Conservation (phyloP, 1,140 invertebrate genomes). For the Drosophila saltans region DNA sequence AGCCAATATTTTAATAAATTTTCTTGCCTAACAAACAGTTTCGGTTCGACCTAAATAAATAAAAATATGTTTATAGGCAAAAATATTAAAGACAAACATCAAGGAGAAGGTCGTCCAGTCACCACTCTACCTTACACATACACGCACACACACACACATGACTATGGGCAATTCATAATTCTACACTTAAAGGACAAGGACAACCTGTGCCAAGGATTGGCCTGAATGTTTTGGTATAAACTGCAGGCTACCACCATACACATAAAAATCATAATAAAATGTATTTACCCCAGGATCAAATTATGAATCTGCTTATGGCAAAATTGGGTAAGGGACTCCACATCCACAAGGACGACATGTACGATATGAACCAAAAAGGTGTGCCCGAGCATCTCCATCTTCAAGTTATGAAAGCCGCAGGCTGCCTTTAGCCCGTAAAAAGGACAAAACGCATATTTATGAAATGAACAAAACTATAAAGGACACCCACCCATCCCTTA, state of each 20-base stretch:
- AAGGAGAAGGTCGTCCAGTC: slow-evolving; percentile 10
- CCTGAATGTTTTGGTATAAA: slow-evolving; percentile 42
- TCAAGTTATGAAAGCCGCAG: slow-evolving; percentile 70
- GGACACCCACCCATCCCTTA: slow-evolving; percentile 45
- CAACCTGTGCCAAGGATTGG: slow-evolving; percentile 75
- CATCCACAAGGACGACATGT: background rate
- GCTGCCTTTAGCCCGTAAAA: slow-evolving; percentile 60
- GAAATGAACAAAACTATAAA: slow-evolving; percentile 79
- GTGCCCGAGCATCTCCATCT: slow-evolving; percentile 55
- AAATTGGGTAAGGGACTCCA: slow-evolving; percentile 44
- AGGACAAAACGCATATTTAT: slow-evolving; percentile 80
- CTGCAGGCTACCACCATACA: slow-evolving; percentile 61
- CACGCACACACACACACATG: slow-evolving; percentile 46
- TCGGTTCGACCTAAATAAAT: slow-evolving; percentile 79
- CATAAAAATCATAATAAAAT: slow-evolving; percentile 83
- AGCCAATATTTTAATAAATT: slow-evolving; percentile 65
- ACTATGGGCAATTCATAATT: slow-evolving; percentile 75
- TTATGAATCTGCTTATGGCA: slow-evolving; percentile 79
- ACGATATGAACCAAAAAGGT: slow-evolving; percentile 54
- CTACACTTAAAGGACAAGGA: slow-evolving; percentile 68
- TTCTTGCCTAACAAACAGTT: slow-evolving; percentile 53
- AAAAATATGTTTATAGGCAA: slow-evolving; percentile 83
- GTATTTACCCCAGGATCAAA: slow-evolving; percentile 83
- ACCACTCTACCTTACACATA: slow-evolving; percentile 6
- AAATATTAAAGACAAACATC: slow-evolving; percentile 81